Conservation (phyloP, 2,888 invertebrate species). For the Acanthacorydalis orientalis region DNA sequence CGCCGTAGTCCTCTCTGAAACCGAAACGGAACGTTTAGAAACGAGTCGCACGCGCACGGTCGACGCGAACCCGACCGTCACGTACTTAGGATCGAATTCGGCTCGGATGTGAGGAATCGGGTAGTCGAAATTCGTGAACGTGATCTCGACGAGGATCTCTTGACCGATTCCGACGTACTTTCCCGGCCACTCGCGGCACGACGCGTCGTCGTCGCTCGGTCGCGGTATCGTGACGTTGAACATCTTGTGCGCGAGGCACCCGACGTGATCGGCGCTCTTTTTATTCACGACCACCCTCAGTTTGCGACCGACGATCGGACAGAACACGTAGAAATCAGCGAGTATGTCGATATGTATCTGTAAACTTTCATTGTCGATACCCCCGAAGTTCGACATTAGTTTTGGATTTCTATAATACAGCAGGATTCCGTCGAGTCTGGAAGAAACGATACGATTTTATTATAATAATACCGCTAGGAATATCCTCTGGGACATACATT, state of each 20-base stretch:
- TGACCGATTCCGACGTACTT: conserved; percentile 36
- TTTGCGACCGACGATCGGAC: conserved; percentile 39
- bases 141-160: conserved; percentile 40
- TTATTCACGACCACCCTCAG: conserved; percentile 50
- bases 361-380: conserved; percentile 40
- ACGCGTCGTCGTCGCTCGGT: conserved; percentile 26
- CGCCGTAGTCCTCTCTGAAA: not conserved
- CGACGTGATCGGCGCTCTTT: conserved; percentile 45
- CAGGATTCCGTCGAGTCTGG: conserved; percentile 47
- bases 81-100: conserved; percentile 22
- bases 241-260: conserved; percentile 47
- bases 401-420: conserved; percentile 48
- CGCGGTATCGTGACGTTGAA: conserved; percentile 55
- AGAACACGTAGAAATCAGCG: conserved; percentile 53
- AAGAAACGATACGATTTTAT: conserved; percentile 15
- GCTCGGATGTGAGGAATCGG: conserved; percentile 47
- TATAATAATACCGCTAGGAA: not conserved
- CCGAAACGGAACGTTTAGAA: not conserved
- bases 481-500: conserved; percentile 30
- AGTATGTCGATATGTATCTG: conserved; percentile 47
- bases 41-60: not conserved
- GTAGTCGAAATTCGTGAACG: conserved; percentile 36
- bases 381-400: conserved; percentile 36
- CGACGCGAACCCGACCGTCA: not conserved
- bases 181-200: conserved; percentile 39